A percentile compares a stretch with the other conserved stretches of the same genome.
phyloP scores from a whole-genome alignment of 2,113 vertebrate species.

The Corvus cornix region DNA sequence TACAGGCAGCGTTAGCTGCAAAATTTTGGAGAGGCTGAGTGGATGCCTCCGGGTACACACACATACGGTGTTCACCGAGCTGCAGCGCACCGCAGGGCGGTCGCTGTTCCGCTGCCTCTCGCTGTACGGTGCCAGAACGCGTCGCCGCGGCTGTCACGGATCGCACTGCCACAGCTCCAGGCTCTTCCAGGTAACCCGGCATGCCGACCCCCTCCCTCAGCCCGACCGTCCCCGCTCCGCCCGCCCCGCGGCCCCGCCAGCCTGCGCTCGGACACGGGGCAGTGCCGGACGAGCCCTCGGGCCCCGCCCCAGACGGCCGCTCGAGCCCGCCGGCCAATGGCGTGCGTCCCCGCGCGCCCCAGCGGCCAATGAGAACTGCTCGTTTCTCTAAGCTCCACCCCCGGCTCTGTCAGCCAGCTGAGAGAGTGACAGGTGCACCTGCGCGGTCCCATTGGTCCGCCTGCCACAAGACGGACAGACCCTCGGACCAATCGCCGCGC shows the following conservation, averaged over 20 bases:
- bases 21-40: not conserved
- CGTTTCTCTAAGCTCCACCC: accelerated
- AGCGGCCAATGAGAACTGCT: not conserved
- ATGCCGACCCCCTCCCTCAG: accelerated
- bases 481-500: accelerated
- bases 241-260: not conserved
- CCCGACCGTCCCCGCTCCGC: not conserved
- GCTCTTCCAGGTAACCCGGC: not conserved
- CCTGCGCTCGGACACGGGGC: too few species aligned
- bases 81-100: not conserved
- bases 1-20: not conserved
- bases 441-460: not conserved
- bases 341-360: not conserved
- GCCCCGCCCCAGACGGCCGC: not conserved
- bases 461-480: accelerated
- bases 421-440: not conserved
- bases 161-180: not conserved
- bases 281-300: too few species aligned
- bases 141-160: not conserved
- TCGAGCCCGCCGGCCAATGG: not conserved
- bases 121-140: too few species aligned
- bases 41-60: not conserved
- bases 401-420: not conserved
- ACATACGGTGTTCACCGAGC: not conserved
- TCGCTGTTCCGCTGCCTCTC: not conserved